Evolutionary conservation across 2,888 invertebrate genomes (phyloP).

Genomic region (Selenia dentaria): DNA sequence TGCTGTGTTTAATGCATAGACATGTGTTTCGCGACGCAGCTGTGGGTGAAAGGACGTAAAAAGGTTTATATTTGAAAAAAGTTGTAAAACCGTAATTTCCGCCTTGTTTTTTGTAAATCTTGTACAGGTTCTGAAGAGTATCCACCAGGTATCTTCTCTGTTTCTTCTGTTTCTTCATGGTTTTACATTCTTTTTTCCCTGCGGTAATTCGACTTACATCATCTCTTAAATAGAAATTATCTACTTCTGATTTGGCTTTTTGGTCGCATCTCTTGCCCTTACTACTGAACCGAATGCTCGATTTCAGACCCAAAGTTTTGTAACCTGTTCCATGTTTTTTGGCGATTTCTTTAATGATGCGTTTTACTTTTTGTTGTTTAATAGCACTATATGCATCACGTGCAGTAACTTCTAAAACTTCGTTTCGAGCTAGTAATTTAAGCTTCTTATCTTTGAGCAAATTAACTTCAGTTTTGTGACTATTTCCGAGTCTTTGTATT

Average conservation of each 20-base stretch:
- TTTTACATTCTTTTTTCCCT: constrained; percentile 1
- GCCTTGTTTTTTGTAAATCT: constrained; percentile 1
- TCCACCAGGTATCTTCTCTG: constrained; percentile 1
- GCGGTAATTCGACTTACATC: constrained; percentile 3
- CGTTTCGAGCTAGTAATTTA: constrained; percentile 9
- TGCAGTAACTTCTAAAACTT: constrained; percentile 8
- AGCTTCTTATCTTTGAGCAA: constrained; percentile 2
- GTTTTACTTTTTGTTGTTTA: constrained; percentile 4
- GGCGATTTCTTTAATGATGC: constrained; percentile 8
- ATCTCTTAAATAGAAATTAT: neutral
- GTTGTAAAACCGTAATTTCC: neutral
- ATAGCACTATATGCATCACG: constrained; percentile 1
- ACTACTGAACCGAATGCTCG: constrained; percentile 4
- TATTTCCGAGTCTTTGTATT: constrained; percentile 4
- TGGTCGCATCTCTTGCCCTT: constrained; percentile 6
- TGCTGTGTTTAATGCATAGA: constrained; percentile 1
- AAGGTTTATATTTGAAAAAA: constrained; percentile 2
- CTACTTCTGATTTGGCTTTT: constrained; percentile 1
- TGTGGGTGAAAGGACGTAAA: constrained; percentile 1
- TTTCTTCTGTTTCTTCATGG: neutral
- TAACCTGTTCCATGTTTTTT: constrained; percentile 9
- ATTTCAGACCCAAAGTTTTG: constrained; percentile 3
- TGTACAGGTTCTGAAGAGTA: constrained; percentile 1
- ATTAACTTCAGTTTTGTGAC: constrained; percentile 6
- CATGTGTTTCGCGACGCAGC: neutral